These are phyloP conservation scores for Seira sanloemensis DNA, from an alignment of 2,888 invertebrate species.

Conservation along the genomic window DNA sequence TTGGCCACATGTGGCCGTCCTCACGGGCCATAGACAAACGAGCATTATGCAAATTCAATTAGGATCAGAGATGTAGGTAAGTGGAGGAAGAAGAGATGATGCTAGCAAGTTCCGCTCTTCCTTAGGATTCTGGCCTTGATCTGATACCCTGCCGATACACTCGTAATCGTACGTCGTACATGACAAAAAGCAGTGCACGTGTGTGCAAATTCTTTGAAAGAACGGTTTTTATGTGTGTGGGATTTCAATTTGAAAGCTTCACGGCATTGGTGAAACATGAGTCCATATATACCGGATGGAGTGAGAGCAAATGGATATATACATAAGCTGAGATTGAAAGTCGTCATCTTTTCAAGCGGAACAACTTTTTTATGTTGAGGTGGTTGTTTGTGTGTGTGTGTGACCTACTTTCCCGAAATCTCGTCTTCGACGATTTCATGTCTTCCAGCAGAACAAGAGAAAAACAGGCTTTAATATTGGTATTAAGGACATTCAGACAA, in stretches of 20 bases:
- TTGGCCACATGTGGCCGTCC: no score
- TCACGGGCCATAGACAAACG: no score
- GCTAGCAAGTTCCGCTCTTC: constrained; percentile 4
- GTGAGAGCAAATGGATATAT: neutral
- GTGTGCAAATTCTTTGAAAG: neutral
- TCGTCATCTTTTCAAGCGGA: constrained; percentile 32
- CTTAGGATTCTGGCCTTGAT: neutral
- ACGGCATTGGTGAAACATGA: no score
- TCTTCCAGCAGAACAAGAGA: constrained; percentile 21
- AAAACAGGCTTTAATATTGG: constrained; percentile 10
- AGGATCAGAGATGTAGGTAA: neutral
- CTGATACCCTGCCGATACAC: neutral
- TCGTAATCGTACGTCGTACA: neutral
- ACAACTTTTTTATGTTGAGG: neutral
- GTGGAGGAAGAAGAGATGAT: neutral
- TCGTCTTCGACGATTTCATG: neutral
- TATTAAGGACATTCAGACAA: neutral
- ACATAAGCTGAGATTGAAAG: constrained; percentile 15
- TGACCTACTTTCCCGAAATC: constrained; percentile 49
- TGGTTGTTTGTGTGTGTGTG: neutral
- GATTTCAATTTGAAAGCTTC: neutral
- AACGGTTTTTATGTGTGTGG: neutral
- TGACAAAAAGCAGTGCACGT: neutral
- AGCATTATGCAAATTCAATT: neutral
- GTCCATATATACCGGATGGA: no score